Conservation (phyloP, 2,888 invertebrate species). For the Antheraea assamensis region DNA sequence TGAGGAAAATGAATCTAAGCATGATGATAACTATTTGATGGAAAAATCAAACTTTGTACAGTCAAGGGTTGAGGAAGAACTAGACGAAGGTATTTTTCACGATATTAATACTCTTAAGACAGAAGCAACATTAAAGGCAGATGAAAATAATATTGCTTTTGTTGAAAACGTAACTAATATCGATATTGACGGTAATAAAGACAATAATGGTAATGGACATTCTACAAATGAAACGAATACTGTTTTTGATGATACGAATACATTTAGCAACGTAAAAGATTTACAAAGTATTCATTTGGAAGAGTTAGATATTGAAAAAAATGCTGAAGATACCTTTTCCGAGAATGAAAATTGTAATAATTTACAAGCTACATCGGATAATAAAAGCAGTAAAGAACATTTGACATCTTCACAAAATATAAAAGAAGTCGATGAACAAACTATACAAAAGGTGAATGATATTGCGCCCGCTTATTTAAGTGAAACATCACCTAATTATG, state of each 20-base stretch:
- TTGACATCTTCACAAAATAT: neutral
- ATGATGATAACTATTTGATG: neutral
- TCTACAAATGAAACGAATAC: neutral
- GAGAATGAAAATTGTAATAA: neutral
- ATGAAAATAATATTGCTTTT: neutral
- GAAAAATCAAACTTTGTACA: neutral
- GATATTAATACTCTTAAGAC: neutral
- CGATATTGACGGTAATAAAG: neutral
- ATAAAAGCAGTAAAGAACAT: neutral
- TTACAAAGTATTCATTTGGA: neutral
- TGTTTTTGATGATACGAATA: neutral
- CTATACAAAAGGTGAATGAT: neutral
- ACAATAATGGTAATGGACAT: neutral
- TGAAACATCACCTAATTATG: neutral
- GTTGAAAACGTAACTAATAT: neutral
- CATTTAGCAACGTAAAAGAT: neutral
- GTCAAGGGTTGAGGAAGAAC: neutral
- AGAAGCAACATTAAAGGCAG: neutral
- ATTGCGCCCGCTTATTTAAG: neutral
- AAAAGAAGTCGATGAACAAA: neutral
- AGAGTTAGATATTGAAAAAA: neutral
- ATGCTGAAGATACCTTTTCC: neutral
- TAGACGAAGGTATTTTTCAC: neutral
- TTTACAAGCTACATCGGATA: neutral
- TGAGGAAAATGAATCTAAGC: constrained; percentile 1